phyloP scores from a whole-genome alignment of 2,113 vertebrate genomes.

The Serilophus lunatus region DNA sequence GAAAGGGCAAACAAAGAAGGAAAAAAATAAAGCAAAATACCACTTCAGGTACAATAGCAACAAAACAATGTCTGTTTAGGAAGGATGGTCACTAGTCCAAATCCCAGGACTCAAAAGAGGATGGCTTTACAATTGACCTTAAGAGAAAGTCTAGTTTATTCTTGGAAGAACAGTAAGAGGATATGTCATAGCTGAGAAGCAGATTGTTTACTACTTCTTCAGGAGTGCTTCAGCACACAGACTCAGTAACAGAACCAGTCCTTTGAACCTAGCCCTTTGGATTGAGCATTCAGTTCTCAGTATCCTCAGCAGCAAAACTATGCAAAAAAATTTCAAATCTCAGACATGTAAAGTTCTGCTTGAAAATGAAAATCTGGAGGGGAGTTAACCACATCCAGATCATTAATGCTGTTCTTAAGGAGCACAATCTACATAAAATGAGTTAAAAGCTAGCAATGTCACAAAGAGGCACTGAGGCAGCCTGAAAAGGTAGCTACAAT shows the following conservation, averaged over 20 bases:
- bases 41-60: background rate
- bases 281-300: background rate
- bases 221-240: background rate
- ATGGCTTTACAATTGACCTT: background rate
- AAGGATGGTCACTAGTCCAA: background rate
- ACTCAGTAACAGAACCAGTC: background rate
- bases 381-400: background rate
- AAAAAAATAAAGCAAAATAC: background rate
- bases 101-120: background rate
- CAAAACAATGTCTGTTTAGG: background rate
- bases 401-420: background rate
- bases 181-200: background rate
- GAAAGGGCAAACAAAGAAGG: accelerated
- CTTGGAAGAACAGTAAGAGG: background rate
- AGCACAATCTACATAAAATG: background rate
- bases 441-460: background rate
- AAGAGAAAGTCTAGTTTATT: background rate
- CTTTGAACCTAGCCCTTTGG: background rate
- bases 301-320: background rate
- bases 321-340: background rate
- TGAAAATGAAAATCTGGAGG: background rate
- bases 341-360: background rate
- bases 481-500: background rate
- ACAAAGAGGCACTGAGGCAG: background rate
- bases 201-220: background rate